These are phyloP conservation scores for Manduca sexta DNA, from an alignment of 1,140 invertebrate species.

Conservation along the genomic window DNA sequence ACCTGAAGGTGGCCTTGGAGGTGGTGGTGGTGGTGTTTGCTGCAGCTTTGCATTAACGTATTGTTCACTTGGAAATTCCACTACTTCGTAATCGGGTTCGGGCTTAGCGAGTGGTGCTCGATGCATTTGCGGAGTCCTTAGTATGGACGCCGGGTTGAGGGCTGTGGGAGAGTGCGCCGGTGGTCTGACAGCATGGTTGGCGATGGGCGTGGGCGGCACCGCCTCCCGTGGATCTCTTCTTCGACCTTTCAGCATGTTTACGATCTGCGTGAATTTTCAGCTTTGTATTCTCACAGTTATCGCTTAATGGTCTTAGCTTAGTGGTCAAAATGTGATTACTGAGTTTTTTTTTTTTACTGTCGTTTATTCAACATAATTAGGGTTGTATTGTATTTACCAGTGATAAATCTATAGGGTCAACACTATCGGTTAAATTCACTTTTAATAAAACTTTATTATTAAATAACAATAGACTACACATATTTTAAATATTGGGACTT, in stretches of 20 bases:
- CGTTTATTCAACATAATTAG: too few relatives aligned
- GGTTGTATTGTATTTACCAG: too few relatives aligned
- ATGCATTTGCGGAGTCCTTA: slow-evolving; percentile 11
- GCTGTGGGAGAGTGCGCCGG: slow-evolving; percentile 13
- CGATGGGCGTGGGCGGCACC: slow-evolving; percentile 17
- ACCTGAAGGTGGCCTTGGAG: slow-evolving; percentile 49
- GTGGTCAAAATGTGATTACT: too few relatives aligned
- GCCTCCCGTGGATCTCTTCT: slow-evolving; percentile 39
- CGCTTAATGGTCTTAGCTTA: too few relatives aligned
- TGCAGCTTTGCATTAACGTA: slow-evolving; percentile 77
- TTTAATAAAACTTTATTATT: too few relatives aligned
- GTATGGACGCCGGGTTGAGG: slow-evolving; percentile 4
- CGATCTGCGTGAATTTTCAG: background rate
- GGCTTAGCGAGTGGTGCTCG: slow-evolving; percentile 47
- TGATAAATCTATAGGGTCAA: too few relatives aligned
- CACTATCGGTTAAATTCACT: too few relatives aligned
- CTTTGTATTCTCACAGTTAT: too few relatives aligned
- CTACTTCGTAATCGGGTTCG: slow-evolving; percentile 89
- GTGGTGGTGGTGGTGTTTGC: slow-evolving; percentile 67
- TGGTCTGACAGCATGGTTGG: slow-evolving; percentile 8
- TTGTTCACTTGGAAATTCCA: slow-evolving; percentile 82
- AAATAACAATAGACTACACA: too few relatives aligned
- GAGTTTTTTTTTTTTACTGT: too few relatives aligned
- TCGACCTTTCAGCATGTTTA: slow-evolving; percentile 52
- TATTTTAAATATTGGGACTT: too few relatives aligned